A percentile compares a stretch with the other conserved stretches of the same genome.
Conservation (phyloP, 2,797 vertebrate genomes). For the Trichosurus vulpecula region DNA sequence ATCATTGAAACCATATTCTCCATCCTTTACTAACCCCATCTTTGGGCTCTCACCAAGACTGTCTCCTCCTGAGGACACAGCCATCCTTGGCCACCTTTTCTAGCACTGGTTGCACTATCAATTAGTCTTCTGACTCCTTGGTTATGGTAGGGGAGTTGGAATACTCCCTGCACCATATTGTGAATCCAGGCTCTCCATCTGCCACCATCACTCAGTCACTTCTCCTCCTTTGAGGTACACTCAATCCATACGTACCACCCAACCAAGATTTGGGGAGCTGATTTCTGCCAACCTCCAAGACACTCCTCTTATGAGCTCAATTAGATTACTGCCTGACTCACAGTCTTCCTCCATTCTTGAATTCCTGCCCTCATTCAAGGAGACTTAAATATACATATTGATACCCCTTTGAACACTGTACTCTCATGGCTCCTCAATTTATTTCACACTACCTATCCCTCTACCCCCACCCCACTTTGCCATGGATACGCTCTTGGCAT, state of each 20-base stretch:
- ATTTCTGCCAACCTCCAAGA: not conserved
- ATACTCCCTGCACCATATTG: not conserved
- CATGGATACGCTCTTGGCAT: not conserved
- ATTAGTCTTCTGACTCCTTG: not conserved
- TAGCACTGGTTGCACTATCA: not conserved
- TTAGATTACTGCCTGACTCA: not conserved
- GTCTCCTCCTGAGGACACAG: not conserved
- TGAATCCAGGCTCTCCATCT: not conserved
- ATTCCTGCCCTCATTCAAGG: not conserved
- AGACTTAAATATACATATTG: not conserved
- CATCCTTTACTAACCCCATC: not conserved
- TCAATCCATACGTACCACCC: not conserved
- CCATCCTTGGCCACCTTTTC: not conserved
- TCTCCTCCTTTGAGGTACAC: not conserved
- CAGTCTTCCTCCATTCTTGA: not conserved
- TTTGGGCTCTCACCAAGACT: not conserved
- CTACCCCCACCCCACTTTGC: not conserved
- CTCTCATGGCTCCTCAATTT: not conserved
- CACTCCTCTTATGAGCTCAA: not conserved
- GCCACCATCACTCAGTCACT: not conserved
- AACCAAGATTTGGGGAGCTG: not conserved
- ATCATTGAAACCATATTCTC: not conserved
- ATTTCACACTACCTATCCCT: not conserved
- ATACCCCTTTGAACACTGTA: not conserved
- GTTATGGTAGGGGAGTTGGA: not conserved